Evolutionary conservation across 2,888 invertebrate species (phyloP), one percentile per base, ranked within the genome.

Genomic region (Drosophila trichaetosa): DNA sequence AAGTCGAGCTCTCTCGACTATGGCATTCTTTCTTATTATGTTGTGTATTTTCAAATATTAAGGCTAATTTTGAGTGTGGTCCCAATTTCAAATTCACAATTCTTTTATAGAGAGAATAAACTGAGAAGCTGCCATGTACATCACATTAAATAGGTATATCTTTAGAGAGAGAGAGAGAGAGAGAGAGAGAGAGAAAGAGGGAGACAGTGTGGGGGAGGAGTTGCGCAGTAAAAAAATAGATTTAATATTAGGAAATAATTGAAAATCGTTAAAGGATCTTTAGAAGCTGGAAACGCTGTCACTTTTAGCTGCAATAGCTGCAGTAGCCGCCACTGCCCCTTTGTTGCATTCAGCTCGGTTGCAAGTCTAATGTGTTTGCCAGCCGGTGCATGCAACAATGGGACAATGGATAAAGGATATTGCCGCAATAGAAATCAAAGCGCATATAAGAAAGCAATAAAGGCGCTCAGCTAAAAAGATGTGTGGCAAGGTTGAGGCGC

Each of bases 371-470:
- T 89, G 90, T 88, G 90, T 83, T 83, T 80, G 88, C 86, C 87
- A 90, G 87, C 80, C 90, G 87, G 90, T 87, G 87, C 82, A 87
- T 81, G 86, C 86, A 88, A 89, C 87, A 90, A 88, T 76, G 79
- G 61, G 60, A 81, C 87, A 86, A 86, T 74, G 79, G 80, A 80
- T 79, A 81, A 80, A 80, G 85, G 75, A 81, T 82, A 70, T 77
- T 89, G 90, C 87, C 90, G 88, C 86, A 89, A 88, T 79, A 83
- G 86, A 86, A 89, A 89, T 89, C 88, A 87, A 87, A 83, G 79
- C 84, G 73, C 77, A 79, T 77, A 82, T 83, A 82, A 79, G 73
- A 89, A 72, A 82, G 87, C 85, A 89, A 87, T 89, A 80, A 82
- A 74, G 73, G 57, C 57, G 68, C 31, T 40, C 46, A 65, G 65